Evolutionary conservation across 1,140 invertebrate genomes (phyloP).

Genomic region (Lepeophtheirus salmonis): DNA sequence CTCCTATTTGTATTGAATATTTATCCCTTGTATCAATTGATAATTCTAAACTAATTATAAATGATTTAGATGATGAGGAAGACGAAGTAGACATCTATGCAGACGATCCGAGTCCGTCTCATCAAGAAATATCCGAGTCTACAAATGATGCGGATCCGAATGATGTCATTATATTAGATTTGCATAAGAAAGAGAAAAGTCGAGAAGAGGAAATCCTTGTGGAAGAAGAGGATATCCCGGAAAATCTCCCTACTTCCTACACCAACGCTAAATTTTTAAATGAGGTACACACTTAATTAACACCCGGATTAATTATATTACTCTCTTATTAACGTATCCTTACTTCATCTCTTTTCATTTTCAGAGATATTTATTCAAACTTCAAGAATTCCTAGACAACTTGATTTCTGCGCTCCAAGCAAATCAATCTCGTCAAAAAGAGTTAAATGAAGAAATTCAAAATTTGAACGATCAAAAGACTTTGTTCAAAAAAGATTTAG

Average conservation of each 20-base stretch:
- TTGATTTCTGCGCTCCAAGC: neutral
- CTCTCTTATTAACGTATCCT: too few species aligned
- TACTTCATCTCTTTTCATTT: neutral
- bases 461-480: neutral
- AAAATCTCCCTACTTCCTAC: neutral
- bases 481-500: neutral
- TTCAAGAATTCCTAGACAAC: neutral
- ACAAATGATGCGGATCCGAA: too few species aligned
- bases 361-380: neutral
- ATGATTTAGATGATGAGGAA: neutral
- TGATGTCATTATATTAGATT: neutral
- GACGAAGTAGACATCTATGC: neutral
- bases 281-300: too few species aligned
- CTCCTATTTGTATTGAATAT: too few species aligned
- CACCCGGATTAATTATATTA: too few species aligned
- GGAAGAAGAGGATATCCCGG: neutral
- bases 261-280: neutral
- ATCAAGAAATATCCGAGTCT: too few species aligned
- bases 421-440: neutral
- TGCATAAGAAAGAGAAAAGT: neutral
- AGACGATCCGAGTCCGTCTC: neutral
- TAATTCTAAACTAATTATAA: neutral
- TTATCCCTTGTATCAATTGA: too few species aligned
- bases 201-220: neutral
- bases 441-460: neutral